Base-by-base conservation (phyloP, 2,888 invertebrate genomes). In the Acleris holmiana region DNA sequence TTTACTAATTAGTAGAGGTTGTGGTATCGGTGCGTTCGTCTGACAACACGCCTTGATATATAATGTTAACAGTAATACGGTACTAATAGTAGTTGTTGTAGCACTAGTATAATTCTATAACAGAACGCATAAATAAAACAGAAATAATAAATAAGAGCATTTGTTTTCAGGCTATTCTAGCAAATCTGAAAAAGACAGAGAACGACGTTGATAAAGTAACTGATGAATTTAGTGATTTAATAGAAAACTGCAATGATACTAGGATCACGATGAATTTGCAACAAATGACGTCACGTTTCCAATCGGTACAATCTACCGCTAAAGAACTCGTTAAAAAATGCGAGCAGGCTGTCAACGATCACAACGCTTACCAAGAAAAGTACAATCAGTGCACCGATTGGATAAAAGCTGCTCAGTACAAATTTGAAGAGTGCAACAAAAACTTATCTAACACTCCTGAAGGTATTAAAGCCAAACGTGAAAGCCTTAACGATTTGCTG, bases 251-350 rank as follows among this genome's bases (percentile, higher is more conserved):
- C 72, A 97, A 97, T 21, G 98, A 98, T 79, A 95, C 96, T 0
- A 94, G 97, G 78, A 96, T 98, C 65, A 96, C 97, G 2, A 96
- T 97, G 69, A 97, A 96, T 80, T 94, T 98, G 35, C 98, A 98
- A 80, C 98, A 98, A 85, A 95, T 98, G 67, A 96, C 97, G 1
- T 97, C 98, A 5, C 93, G 98, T 65, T 98, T 98, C 91, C 97
- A 98, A 83, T 96, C 98, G 0, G 95, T 98, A 54, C 97, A 98
- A 84, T 95, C 96, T 0, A 98, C 98, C 0, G 96, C 97, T 2
- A 97, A 96, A 88, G 98, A 98, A 86, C 95, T 98, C 35, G 94
- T 98, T 1, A 98, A 98, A 84, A 98, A 98, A 88, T 98, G 98
- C 77, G 98, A 98, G 76, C 97, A 98, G 89, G 96, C 97, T 6